Evolutionary conservation across 1,140 invertebrate genomes (phyloP), one percentile per base, ranked within the genome.

Genomic region (Rhopalosiphum maidis): DNA sequence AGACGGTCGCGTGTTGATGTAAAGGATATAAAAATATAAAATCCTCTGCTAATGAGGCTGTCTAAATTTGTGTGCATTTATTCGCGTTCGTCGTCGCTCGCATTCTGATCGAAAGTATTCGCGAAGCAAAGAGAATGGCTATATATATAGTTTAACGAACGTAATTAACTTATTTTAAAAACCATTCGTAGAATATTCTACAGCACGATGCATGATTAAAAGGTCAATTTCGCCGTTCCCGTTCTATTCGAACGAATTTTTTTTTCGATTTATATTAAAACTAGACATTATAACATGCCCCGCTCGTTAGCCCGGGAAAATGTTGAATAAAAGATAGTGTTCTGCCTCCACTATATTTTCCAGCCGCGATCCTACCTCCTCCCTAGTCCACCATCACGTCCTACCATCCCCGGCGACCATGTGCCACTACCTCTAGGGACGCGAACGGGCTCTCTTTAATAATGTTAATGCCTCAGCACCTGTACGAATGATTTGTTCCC

Each of bases 321-420:
- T n/a, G 68, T 83, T 92, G 91, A 92, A 92, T 92, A 92, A 92
- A 92, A 92, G 46, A 92, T 92, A 83, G 43, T 23, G 87, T 89
- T 89, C 88, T 22, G 48, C 48, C 87, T 51, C 87, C 8, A 25
- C 30, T 89, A 89, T 37, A 35, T 89, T 89, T 89, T 89, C n/a
- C 86, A 46, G 30, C 86, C 77, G 22, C 83, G 83, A 7, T 43
- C 83, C 35, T 23, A 23, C 86, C 5, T 18, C 23, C 25, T 46
- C 43, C 43, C 1, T 43, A 6, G 22, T 2, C 2, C 18, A 7
- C 37, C 46, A 18, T 37, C 18, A 41, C 46, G 48, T 3, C 87
- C 41, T 21, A 35, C n/a, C 30, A 43, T 23, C 51, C 22, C 37
- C 15, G 1, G 23, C 43, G 23, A 77, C 60, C 43, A 3, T 30